phyloP scores from a whole-genome alignment of 2,113 vertebrate species.

The Chionis minor region DNA sequence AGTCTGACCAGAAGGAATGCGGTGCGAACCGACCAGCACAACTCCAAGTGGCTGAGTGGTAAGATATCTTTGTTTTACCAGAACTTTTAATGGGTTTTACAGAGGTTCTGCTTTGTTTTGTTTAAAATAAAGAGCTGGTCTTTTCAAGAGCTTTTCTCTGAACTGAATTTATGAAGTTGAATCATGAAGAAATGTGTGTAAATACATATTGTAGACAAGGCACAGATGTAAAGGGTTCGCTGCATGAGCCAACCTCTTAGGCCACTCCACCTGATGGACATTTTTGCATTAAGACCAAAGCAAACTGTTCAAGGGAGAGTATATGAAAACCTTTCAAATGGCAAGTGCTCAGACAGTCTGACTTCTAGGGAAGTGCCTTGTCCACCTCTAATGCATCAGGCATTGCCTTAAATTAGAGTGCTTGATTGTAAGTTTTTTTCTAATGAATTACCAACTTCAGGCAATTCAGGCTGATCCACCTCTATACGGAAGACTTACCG shows the following conservation, averaged over 20 bases:
- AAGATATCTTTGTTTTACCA: constrained; percentile 36
- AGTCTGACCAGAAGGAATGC: constrained; percentile 92
- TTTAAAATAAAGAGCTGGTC: background rate
- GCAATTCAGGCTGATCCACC: background rate
- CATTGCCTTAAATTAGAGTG: background rate
- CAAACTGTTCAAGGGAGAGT: background rate
- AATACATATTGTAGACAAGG: background rate
- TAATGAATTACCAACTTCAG: background rate
- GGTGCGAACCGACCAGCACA: constrained; percentile 95
- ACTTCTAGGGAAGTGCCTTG: background rate
- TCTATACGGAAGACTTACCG: background rate
- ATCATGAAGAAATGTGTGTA: background rate
- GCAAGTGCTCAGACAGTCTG: background rate
- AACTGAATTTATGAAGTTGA: background rate
- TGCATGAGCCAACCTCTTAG: background rate
- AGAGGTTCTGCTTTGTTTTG: background rate
- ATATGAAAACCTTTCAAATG: background rate
- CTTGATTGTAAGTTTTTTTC: background rate
- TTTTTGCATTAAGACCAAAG: background rate
- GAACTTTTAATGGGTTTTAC: background rate
- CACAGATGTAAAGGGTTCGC: background rate
- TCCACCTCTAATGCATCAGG: background rate
- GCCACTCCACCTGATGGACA: background rate
- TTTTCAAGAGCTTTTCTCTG: background rate
- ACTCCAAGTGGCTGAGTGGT: constrained; percentile 99